phyloP scores from a whole-genome alignment of 2,797 vertebrate genomes.

The Crenichthys baileyi region DNA sequence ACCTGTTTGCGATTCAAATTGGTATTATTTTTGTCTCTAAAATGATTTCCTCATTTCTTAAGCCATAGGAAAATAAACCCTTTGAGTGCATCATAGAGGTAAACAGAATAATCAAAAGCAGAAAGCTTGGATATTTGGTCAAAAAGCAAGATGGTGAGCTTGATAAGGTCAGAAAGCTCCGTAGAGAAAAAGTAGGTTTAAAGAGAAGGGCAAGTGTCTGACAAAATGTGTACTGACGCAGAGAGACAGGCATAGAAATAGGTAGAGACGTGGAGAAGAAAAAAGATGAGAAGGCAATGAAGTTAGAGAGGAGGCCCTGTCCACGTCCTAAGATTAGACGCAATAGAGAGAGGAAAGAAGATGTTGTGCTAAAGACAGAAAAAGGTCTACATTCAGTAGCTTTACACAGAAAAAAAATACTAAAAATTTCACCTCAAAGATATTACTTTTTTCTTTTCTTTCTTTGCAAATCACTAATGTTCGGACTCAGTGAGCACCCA shows the following conservation, averaged over 20 bases:
- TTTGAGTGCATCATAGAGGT: slow-evolving; percentile 3
- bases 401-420: slow-evolving; percentile 55
- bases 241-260: slow-evolving; percentile 59
- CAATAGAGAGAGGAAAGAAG: slow-evolving; percentile 5
- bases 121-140: slow-evolving; percentile 32
- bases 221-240: slow-evolving; percentile 59
- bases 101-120: slow-evolving; percentile 11
- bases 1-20: slow-evolving; percentile 31
- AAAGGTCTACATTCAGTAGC: slow-evolving; percentile 24
- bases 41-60: slow-evolving; percentile 6
- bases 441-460: slow-evolving; percentile 19
- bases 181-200: slow-evolving; percentile 30
- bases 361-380: slow-evolving; percentile 8
- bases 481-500: slow-evolving; percentile 45
- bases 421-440: slow-evolving; percentile 46
- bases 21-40: not conserved
- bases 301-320: slow-evolving; percentile 39
- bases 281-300: slow-evolving; percentile 39
- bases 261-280: slow-evolving; percentile 39
- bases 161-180: slow-evolving; percentile 38
- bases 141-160: slow-evolving; percentile 25
- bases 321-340: slow-evolving; percentile 39
- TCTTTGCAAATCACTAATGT: slow-evolving; percentile 55
- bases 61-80: slow-evolving; percentile 6
- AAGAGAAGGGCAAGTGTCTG: slow-evolving; percentile 41